Percentiles rank a stretch among this genome's conserved stretches.
These are phyloP conservation scores for Muraenolepis orangiensis DNA, from an alignment of 2,797 vertebrate species.

Conservation along the genomic window DNA sequence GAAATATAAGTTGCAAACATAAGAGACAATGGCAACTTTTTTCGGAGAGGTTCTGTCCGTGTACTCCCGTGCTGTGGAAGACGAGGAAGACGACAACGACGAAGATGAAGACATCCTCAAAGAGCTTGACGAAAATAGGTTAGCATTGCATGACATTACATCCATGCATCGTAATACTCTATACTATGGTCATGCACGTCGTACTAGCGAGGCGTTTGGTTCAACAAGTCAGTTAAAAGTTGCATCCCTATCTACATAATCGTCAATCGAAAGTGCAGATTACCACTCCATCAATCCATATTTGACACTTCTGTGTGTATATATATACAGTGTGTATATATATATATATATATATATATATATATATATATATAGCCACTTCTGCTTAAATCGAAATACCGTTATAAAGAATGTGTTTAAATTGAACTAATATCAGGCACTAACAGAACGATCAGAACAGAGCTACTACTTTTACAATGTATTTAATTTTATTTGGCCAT, in stretches of 20 bases:
- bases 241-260: no score
- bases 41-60: constrained; percentile 89
- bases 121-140: constrained; percentile 85
- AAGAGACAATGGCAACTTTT: constrained; percentile 84
- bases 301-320: no score
- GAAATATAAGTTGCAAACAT: not conserved
- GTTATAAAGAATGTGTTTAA: no score
- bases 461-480: not conserved
- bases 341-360: no score
- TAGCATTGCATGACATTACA: not conserved
- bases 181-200: not conserved
- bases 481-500: no score
- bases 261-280: no score
- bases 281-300: no score
- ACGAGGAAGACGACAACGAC: constrained; percentile 75
- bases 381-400: no score
- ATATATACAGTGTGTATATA: no score
- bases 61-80: constrained; percentile 84
- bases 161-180: not conserved
- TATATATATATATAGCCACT: no score
- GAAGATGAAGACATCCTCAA: constrained; percentile 78
- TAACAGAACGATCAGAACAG: not conserved
- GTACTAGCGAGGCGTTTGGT: not conserved
- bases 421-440: no score
- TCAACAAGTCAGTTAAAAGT: not conserved